Evolutionary conservation across 2,888 invertebrate genomes (phyloP).

Genomic region (Euplagia quadripunctaria): DNA sequence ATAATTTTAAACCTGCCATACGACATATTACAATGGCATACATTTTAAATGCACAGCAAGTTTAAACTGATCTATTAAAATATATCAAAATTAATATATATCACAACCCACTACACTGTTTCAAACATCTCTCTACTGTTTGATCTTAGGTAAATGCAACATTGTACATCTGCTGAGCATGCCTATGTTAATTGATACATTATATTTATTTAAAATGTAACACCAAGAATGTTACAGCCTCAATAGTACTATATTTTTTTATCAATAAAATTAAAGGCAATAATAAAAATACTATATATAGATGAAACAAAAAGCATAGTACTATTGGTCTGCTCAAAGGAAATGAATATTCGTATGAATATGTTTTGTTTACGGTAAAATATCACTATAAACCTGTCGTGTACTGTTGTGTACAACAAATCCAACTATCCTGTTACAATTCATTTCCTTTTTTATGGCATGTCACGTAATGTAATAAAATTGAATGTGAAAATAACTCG

Average conservation of each 20-base stretch:
- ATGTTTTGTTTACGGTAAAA: neutral
- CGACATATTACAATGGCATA: conserved; percentile 15
- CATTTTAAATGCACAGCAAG: conserved; percentile 26
- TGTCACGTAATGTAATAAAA: conserved; percentile 35
- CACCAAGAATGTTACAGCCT: conserved; percentile 34
- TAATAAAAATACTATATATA: neutral
- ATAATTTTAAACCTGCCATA: conserved; percentile 34
- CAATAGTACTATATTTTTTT: conserved; percentile 38
- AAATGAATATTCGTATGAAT: conserved; percentile 28
- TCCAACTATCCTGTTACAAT: conserved; percentile 6
- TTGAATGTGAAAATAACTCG: conserved; percentile 47
- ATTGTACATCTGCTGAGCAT: conserved; percentile 42
- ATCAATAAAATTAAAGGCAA: neutral
- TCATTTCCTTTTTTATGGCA: conserved; percentile 36
- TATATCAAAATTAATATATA: conserved; percentile 23
- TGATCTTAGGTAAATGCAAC: conserved; percentile 33
- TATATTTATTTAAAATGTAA: conserved; percentile 27
- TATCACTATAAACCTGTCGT: neutral
- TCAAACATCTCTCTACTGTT: conserved; percentile 25
- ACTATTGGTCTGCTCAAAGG: conserved; percentile 41
- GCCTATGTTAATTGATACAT: conserved; percentile 37
- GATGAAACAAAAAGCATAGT: conserved; percentile 29
- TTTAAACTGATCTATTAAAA: conserved; percentile 33
- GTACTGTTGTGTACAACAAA: neutral
- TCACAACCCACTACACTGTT: conserved; percentile 26